Base-by-base conservation (phyloP, 2,113 vertebrate species). In the Vulpes vulpes region DNA sequence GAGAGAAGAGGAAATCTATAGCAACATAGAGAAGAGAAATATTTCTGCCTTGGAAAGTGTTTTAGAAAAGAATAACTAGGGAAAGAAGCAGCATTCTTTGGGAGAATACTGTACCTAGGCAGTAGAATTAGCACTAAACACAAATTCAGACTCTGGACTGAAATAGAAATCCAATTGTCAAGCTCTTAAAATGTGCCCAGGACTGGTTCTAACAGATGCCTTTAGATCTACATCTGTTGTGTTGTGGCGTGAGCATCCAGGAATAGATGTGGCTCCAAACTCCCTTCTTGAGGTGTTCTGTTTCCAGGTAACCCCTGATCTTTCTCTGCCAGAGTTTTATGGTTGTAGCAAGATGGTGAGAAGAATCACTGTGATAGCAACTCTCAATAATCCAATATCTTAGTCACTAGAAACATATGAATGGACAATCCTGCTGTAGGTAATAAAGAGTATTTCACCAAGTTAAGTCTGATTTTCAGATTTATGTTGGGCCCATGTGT, bases 81-180 rank as follows among this genome's bases (percentile, higher is more conserved):
- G 57, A 73, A 89, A 97, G 92, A 96, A 78, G 14, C 11, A 51
- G 76, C 22, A 69, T 76, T 94, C 85, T 96, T 88, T 27, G 27
- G 76, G 71, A 90, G 30, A 97, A 85, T 90, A 78, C 74, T 85
- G 64, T 94, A 95, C 94, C 96, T 97, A 78, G 60, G 91, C 67
- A 85, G 90, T 65, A 96, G 90, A 93, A 94, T 71, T 94, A 91
- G 90, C 90, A 79, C 84, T 73, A 59, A 97, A 92, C 76, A 95
- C 91, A 94, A 85, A 96, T 95, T 90, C 92, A 98, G 83, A 84
- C 49, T 80, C 78, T 71, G 95, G 78, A 94, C 84, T 74, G 95
- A 98, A 98, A 98, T 98, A 98, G 98, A 96, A 98, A 96, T 51
- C 80, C 91, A 92, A 96, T 97, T 96, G 96, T 96, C 62, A 27